phyloP scores from a whole-genome alignment of 2,888 invertebrate species.

The Palloptera scutellata region DNA sequence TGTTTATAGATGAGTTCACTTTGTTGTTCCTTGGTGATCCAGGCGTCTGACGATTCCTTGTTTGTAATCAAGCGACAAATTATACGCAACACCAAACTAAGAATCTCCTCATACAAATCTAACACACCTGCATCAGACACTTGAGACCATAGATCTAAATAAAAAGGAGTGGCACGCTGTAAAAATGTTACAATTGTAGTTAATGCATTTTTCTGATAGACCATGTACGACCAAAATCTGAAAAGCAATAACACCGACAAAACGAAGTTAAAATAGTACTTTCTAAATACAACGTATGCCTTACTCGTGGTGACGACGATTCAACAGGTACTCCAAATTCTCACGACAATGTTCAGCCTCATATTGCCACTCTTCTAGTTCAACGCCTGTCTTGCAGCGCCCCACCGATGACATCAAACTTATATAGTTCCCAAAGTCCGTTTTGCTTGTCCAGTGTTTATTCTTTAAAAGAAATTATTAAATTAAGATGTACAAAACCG shows the following conservation, averaged over 20 bases:
- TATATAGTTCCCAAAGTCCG: slow-evolving; percentile 47
- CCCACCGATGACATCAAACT: slow-evolving; percentile 60
- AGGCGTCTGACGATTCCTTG: slow-evolving; percentile 76
- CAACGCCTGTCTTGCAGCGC: slow-evolving; percentile 66
- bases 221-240: slow-evolving; percentile 78
- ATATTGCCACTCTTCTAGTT: slow-evolving; percentile 75
- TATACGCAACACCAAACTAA: slow-evolving; percentile 74
- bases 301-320: slow-evolving; percentile 70
- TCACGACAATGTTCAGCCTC: slow-evolving; percentile 69
- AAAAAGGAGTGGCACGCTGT: slow-evolving; percentile 76
- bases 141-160: slow-evolving; percentile 66
- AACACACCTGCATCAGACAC: slow-evolving; percentile 64
- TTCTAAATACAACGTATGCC: background rate
- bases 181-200: slow-evolving; percentile 76
- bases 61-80: slow-evolving; percentile 81
- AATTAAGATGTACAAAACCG: background rate
- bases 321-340: slow-evolving; percentile 75
- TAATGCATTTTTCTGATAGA: slow-evolving; percentile 73
- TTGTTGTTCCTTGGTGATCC: slow-evolving; percentile 73
- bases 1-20: slow-evolving; percentile 79
- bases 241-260: slow-evolving; percentile 36
- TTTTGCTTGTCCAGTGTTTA: slow-evolving; percentile 49
- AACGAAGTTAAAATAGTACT: too few relatives aligned
- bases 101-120: slow-evolving; percentile 68
- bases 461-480: slow-evolving; percentile 40